Evolutionary conservation across 2,797 vertebrate genomes (phyloP).

Genomic region (Sardinella longiceps): DNA sequence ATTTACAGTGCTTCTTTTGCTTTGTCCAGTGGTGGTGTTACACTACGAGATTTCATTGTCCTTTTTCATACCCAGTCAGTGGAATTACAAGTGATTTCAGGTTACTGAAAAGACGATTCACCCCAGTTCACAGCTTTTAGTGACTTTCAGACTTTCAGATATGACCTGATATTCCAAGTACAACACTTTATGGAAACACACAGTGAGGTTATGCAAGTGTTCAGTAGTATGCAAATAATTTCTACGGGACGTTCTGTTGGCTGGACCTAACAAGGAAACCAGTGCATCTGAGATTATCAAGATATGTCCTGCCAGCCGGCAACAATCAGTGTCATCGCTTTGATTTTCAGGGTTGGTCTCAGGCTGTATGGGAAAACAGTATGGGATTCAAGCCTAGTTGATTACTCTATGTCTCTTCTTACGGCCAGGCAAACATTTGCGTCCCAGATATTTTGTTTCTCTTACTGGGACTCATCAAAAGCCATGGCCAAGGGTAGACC

Average conservation of each 20-base stretch:
- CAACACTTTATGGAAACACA: slow-evolving; percentile 15
- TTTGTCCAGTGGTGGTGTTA: no score
- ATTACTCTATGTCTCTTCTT: slow-evolving; percentile 40
- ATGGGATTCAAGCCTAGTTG: neutral
- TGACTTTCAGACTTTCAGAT: neutral
- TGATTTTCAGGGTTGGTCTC: neutral
- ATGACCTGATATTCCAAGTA: neutral
- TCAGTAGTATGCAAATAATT: slow-evolving; percentile 59
- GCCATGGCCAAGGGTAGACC: slow-evolving; percentile 20
- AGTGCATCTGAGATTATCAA: slow-evolving; percentile 22
- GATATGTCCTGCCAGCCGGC: slow-evolving; percentile 7
- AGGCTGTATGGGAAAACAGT: neutral
- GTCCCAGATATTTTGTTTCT: slow-evolving; percentile 59
- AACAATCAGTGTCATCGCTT: slow-evolving; percentile 28
- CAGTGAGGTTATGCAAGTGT: slow-evolving; percentile 24
- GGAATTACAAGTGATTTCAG: no score
- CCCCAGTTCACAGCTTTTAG: neutral
- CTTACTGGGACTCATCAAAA: slow-evolving; percentile 49
- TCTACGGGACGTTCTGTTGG: slow-evolving; percentile 40
- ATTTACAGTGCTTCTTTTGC: neutral
- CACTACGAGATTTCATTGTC: no score
- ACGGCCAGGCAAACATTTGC: slow-evolving; percentile 57
- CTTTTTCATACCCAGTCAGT: no score
- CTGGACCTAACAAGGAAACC: slow-evolving; percentile 34
- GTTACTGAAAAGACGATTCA: neutral